Evolutionary conservation across 1,140 invertebrate species (phyloP).

Genomic region (Pararge aegeria): DNA sequence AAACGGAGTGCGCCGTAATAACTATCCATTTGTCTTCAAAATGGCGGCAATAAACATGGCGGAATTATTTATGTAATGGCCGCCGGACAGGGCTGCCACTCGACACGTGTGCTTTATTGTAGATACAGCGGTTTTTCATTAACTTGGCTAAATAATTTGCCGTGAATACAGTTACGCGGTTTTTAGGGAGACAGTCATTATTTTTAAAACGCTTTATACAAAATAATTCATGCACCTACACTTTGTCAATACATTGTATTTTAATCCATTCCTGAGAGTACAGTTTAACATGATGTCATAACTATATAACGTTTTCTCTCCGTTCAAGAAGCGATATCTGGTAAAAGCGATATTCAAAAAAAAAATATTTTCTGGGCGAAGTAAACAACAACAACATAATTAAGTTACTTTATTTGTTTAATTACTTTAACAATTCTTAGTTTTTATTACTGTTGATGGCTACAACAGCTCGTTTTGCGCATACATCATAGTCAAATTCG

Average conservation of each 20-base stretch:
- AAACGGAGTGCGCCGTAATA: constrained; percentile 74
- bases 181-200: constrained; percentile 12
- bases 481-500: too few species aligned
- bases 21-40: constrained; percentile 79
- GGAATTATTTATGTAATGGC: constrained; percentile 78
- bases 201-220: background rate
- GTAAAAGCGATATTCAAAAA: too few species aligned
- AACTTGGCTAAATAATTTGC: constrained; percentile 54
- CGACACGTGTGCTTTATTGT: constrained; percentile 70
- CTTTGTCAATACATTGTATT: background rate
- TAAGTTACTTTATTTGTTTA: too few species aligned
- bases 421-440: too few species aligned
- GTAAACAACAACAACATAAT: too few species aligned
- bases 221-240: background rate
- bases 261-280: too few species aligned
- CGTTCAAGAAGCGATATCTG: too few species aligned
- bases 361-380: too few species aligned
- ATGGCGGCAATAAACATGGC: constrained; percentile 78
- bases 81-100: constrained; percentile 67
- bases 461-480: too few species aligned
- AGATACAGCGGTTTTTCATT: constrained; percentile 72
- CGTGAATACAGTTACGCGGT: constrained; percentile 35
- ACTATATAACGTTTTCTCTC: too few species aligned
- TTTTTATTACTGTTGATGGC: too few species aligned
- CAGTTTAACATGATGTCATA: too few species aligned